Evolutionary conservation across 1,140 invertebrate genomes (phyloP).

Genomic region (Drosophila setifemur): DNA sequence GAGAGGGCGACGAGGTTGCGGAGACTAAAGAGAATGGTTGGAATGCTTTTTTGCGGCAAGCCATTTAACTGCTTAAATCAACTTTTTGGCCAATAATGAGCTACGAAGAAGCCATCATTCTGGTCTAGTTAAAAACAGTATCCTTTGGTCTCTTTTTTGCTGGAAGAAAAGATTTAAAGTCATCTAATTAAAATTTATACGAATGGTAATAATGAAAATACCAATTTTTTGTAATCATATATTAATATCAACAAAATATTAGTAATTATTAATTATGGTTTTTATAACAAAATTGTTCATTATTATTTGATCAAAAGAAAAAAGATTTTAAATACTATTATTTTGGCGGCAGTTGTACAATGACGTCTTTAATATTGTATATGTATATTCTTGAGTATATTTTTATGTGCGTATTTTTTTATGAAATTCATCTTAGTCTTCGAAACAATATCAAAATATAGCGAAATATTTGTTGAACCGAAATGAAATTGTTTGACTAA

Average conservation of each 20-base stretch:
- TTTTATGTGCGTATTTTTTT: slow-evolving; percentile 10
- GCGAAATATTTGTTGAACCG: neutral
- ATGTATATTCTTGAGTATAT: neutral
- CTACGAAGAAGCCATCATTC: neutral
- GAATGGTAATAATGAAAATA: too few species aligned
- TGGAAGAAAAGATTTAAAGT: too few species aligned
- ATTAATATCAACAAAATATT: too few species aligned
- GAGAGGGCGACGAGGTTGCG: neutral
- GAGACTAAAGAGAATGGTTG: slow-evolving; percentile 4
- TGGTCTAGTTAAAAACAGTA: neutral
- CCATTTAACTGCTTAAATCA: slow-evolving; percentile 10
- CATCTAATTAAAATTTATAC: too few species aligned
- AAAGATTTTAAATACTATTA: too few species aligned
- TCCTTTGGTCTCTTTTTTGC: neutral
- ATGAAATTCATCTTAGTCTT: slow-evolving; percentile 16
- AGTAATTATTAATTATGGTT: too few species aligned
- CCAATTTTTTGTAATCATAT: too few species aligned
- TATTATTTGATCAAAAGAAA: too few species aligned
- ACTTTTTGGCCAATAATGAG: slow-evolving; percentile 34
- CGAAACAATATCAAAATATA: slow-evolving; percentile 10
- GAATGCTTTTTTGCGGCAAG: slow-evolving; percentile 10
- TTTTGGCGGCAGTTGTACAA: too few species aligned
- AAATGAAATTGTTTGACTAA: slow-evolving; percentile 16
- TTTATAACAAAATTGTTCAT: too few species aligned
- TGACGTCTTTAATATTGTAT: neutral